These are phyloP conservation scores for Eunapius fragilis DNA, from an alignment of 37 sponge, comb jelly and placozoan species.

Conservation along the genomic window DNA sequence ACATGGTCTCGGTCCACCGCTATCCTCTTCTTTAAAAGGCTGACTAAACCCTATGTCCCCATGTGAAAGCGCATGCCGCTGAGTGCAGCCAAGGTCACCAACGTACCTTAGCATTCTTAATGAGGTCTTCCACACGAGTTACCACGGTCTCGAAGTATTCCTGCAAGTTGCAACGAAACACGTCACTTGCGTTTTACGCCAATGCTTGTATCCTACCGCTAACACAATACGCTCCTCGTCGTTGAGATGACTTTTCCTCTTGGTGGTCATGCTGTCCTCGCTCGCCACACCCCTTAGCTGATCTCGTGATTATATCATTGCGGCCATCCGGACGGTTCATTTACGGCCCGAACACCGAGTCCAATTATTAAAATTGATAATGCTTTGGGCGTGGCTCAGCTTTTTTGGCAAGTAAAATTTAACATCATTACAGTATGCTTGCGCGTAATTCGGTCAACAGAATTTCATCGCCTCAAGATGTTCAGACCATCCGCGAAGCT, in stretches of 20 bases:
- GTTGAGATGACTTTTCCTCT: not conserved
- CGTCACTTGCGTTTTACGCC: not conserved
- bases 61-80: not conserved
- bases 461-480: too few relatives aligned
- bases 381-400: too few relatives aligned
- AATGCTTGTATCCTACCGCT: not conserved
- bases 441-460: too few relatives aligned
- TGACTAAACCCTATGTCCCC: slow-evolving; percentile 16
- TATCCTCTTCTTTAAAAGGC: slow-evolving; percentile 52
- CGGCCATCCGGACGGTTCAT: too few relatives aligned
- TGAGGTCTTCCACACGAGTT: slow-evolving; percentile 17
- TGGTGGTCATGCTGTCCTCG: not conserved
- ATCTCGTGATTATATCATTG: not conserved
- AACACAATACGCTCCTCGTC: not conserved
- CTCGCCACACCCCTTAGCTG: not conserved
- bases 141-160: slow-evolving; percentile 52
- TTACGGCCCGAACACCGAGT: too few relatives aligned
- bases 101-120: slow-evolving; percentile 16
- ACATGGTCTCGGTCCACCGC: slow-evolving; percentile 46
- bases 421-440: too few relatives aligned
- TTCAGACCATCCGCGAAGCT: too few relatives aligned
- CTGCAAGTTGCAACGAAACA: not conserved
- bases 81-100: not conserved
- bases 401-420: too few relatives aligned
- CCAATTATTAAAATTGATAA: too few relatives aligned